These are phyloP conservation scores for Trissolcus brochymenae DNA, from an alignment of 2,888 invertebrate genomes.

Conservation along the genomic window DNA sequence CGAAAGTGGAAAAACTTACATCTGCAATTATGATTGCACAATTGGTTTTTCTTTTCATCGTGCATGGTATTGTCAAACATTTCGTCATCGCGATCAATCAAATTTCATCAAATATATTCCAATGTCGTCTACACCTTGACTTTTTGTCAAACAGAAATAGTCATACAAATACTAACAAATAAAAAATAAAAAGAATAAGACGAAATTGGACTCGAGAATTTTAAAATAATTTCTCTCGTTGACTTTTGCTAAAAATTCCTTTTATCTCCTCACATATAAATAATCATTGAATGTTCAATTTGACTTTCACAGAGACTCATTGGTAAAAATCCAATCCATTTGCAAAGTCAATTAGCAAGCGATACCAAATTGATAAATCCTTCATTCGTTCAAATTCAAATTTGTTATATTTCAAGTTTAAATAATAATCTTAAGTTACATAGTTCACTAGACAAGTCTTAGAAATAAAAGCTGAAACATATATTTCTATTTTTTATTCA, in stretches of 20 bases:
- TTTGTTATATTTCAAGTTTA: no score
- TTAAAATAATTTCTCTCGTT: constrained; percentile 26
- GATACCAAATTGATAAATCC: no score
- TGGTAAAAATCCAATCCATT: neutral
- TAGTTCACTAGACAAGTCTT: no score
- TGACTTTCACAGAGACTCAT: constrained; percentile 26
- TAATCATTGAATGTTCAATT: constrained; percentile 23
- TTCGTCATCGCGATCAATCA: neutral
- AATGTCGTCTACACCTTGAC: neutral
- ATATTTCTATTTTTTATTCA: no score
- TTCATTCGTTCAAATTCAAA: no score
- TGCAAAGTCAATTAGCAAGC: no score
- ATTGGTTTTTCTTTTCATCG: neutral
- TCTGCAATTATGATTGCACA: neutral
- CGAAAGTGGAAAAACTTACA: constrained; percentile 1
- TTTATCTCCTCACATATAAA: constrained; percentile 16
- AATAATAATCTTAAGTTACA: no score
- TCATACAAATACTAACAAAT: neutral
- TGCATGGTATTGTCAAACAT: neutral
- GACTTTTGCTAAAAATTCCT: constrained; percentile 17
- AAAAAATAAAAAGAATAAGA: neutral
- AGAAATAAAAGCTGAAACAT: no score
- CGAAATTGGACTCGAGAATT: constrained; percentile 8
- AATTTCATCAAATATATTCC: constrained; percentile 12
- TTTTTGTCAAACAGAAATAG: neutral